Base-by-base conservation (phyloP, 2,797 vertebrate genomes). In the Malurus splendens region DNA sequence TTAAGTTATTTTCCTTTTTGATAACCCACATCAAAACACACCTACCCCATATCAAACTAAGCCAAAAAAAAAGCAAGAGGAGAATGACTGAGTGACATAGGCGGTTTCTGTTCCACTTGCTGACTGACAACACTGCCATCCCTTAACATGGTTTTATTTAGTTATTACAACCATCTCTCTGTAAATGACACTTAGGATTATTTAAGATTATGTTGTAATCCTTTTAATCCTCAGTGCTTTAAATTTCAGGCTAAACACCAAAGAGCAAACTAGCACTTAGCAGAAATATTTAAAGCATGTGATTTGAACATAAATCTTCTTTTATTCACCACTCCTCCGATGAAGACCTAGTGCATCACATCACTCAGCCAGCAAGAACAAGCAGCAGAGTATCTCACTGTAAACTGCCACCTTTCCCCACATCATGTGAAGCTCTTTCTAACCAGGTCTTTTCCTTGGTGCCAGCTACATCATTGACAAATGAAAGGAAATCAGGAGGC, bases 181-280 rank as follows among this genome's bases (percentile, higher is more conserved):
- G 98, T 98, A 98, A 98, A 97, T 98, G 98, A 98, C 98, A 98
- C 97, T 98, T 98, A 98, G 98, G 98, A 99, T 99, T 99, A 99
- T 98, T 99, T 98, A 98, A 99, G 99, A 98, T 99, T 99, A 99
- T 99, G 98, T 98, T 99, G 99, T 99, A 99, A 99, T 99, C 99
- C 98, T 97, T 98, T 98, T 98, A 99, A 99, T 99, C 98, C 98
- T 98, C 97, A 96, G 97, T 98, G 98, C 98, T 98, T 99, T 98
- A 99, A 98, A 98, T 98, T 98, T 99, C 98, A 98, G 98, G 98
- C 98, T 98, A 98, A 99, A 99, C 98, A 98, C 98, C 90, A 98
- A 98, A 98, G 97, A 98, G 97, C 96, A 98, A 98, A 98, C 97
- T 97, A 97, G 95, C 97, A 98, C 97, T 98, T 98, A 97, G 97